Base-by-base conservation (phyloP, 1,140 invertebrate genomes). In the Camponotus vicinus region DNA sequence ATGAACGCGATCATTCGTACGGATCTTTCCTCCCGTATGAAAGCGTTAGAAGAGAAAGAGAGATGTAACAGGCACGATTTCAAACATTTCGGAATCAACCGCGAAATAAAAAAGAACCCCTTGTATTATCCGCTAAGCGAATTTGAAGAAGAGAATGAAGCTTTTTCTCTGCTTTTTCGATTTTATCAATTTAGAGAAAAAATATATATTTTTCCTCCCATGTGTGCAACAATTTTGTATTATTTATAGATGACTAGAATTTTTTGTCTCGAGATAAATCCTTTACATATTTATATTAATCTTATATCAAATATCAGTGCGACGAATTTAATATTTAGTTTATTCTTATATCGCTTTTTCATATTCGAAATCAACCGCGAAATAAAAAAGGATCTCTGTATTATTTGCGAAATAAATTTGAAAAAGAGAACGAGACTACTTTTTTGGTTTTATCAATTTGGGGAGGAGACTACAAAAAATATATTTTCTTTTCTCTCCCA, bases 1-100 rank as follows among this genome's bases (percentile, higher is more conserved):
- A 89, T 86, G 91, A 49, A 37, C 27, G 40, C 79, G 79, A 73
- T 61, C 67, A 18, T 7, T 27, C 55, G 27, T 45, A 73, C 13
- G 18, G 40, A 63, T 75, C 55, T 83, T 75, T 21, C 55, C 27
- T 83, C 15, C 3, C 49, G 11, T 37, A 42, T 21, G 32, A 49
- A 49, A 78, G 34, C 18, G 27, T 55, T 34, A 15, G 3, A n/a
- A 27, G 1, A 37, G 21, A 40, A 2, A 27, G 34, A 61, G 45
- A 57, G 15, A 66, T 5, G 21, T 27, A 27, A 27, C 45, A 32
- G 7, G 45, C 40, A 40, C 18, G 37, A 40, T 75, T 57, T 57
- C 55, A 32, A 57, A 45, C 18, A 32, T 45, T 57, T 64, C 45
- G 61, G 32, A 45, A 34, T 52, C 42, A 49, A 40, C 27, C 15